A percentile compares a stretch with the other conserved stretches of the same genome.
phyloP scores from a whole-genome alignment of 2,888 invertebrate genomes.

The Caenorhabditis sp. region DNA sequence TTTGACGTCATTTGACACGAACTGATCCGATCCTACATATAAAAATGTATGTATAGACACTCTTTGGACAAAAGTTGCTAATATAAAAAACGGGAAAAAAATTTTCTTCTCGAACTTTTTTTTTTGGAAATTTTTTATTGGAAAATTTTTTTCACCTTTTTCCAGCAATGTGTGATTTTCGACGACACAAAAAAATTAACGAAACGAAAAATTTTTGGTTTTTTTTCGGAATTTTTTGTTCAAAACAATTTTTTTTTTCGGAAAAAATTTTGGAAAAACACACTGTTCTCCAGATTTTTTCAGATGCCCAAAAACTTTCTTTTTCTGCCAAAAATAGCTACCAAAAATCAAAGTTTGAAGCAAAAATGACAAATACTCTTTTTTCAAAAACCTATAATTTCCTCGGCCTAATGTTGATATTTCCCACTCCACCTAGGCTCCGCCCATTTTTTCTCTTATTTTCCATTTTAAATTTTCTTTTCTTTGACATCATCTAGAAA shows the following conservation, averaged over 20 bases:
- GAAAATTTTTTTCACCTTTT: too few relatives aligned
- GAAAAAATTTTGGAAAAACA: too few relatives aligned
- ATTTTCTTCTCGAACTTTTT: neutral
- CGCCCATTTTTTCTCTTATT: slow-evolving; percentile 8
- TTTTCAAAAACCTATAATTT: neutral
- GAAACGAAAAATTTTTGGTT: too few relatives aligned
- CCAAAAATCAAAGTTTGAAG: too few relatives aligned
- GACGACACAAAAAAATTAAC: too few relatives aligned
- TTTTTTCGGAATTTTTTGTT: too few relatives aligned
- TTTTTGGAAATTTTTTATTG: neutral
- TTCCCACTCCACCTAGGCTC: neutral
- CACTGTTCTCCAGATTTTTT: neutral
- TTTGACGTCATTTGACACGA: slow-evolving; percentile 38
- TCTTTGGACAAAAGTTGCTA: neutral
- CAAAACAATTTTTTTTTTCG: too few relatives aligned
- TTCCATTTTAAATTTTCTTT: neutral
- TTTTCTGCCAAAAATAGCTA: neutral
- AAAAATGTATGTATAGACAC: neutral
- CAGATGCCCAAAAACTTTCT: neutral
- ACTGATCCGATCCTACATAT: neutral
- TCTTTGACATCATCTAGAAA: neutral
- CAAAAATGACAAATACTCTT: too few relatives aligned
- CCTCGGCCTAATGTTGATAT: too few relatives aligned
- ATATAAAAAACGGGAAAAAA: slow-evolving; percentile 5
- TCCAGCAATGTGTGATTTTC: too few relatives aligned